Conservation (phyloP, 2,888 invertebrate species). For the Galerucella calmariensis region DNA sequence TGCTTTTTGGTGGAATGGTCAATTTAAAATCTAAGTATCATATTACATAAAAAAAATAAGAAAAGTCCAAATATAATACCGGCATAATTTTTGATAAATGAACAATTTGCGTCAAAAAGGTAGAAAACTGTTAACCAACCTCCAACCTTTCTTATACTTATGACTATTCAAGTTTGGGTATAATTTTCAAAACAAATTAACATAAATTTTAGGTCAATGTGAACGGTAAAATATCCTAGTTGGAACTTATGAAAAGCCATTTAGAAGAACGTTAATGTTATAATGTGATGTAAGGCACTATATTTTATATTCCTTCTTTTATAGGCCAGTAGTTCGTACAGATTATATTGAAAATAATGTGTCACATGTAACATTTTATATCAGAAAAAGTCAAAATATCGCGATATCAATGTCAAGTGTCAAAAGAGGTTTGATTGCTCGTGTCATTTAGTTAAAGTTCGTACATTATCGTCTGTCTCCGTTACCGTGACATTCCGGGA, state of each 20-base stretch:
- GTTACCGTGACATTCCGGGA: too few relatives aligned
- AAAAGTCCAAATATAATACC: conserved; percentile 30
- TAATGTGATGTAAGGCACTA: conserved; percentile 36
- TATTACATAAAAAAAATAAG: conserved; percentile 15
- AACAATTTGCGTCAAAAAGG: conserved; percentile 33
- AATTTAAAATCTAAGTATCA: neutral
- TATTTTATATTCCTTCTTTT: conserved; percentile 27
- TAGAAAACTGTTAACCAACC: conserved; percentile 29
- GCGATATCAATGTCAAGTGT: too few relatives aligned
- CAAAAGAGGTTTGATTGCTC: too few relatives aligned
- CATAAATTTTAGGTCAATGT: conserved; percentile 41
- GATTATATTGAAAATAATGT: neutral
- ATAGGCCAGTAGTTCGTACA: conserved; percentile 12
- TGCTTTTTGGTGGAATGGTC: neutral
- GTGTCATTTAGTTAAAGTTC: too few relatives aligned
- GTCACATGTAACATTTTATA: neutral
- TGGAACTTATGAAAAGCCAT: conserved; percentile 39
- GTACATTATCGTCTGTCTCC: too few relatives aligned
- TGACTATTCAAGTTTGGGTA: conserved; percentile 33
- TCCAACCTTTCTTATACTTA: conserved; percentile 22
- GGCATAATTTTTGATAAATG: conserved; percentile 40
- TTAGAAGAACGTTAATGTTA: conserved; percentile 32
- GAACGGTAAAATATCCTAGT: conserved; percentile 36
- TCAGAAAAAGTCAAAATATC: too few relatives aligned
- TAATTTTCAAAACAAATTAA: conserved; percentile 44